These are phyloP conservation scores for Lindbergichthys nudifrons DNA, from an alignment of 2,797 vertebrate genomes.

Conservation along the genomic window DNA sequence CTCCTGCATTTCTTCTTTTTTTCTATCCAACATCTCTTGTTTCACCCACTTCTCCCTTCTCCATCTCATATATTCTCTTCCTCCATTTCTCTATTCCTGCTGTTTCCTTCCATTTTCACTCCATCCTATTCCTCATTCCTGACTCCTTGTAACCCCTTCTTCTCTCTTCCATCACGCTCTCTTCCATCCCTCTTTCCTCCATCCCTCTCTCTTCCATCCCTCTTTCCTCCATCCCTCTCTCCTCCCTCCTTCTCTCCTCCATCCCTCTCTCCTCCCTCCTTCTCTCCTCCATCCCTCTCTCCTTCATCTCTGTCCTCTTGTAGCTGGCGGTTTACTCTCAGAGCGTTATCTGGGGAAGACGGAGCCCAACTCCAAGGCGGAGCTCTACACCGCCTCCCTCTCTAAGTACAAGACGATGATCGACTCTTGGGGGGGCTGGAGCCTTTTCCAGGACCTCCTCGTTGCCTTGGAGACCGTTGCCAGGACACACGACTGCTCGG, in stretches of 20 bases:
- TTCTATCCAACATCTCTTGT: not conserved
- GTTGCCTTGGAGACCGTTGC: conserved; percentile 56
- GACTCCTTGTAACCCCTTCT: conserved; percentile 9
- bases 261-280: no score
- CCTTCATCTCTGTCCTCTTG: not conserved
- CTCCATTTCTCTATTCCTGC: not conserved
- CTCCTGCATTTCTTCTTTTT: not conserved
- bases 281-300: not conserved
- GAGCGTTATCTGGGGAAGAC: conserved; percentile 53
- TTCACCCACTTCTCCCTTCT: not conserved
- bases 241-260: not conserved
- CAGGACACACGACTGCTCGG: conserved; percentile 55
- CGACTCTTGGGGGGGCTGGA: conserved; percentile 64
- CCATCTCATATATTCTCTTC: not conserved
- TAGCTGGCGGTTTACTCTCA: conserved; percentile 69
- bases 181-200: conserved; percentile 2
- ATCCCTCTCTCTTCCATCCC: not conserved
- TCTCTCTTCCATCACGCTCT: not conserved
- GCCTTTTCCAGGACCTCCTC: conserved; percentile 73
- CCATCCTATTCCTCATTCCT: not conserved
- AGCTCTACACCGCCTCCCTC: conserved; percentile 68
- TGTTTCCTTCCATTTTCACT: not conserved
- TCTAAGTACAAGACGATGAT: conserved; percentile 73
- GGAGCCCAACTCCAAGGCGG: conserved; percentile 54
- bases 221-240: conserved; percentile 1